A percentile compares a stretch with the other conserved stretches of the same genome.
phyloP scores from a whole-genome alignment of 1,140 invertebrate species.

The Melanaphis sacchari region DNA sequence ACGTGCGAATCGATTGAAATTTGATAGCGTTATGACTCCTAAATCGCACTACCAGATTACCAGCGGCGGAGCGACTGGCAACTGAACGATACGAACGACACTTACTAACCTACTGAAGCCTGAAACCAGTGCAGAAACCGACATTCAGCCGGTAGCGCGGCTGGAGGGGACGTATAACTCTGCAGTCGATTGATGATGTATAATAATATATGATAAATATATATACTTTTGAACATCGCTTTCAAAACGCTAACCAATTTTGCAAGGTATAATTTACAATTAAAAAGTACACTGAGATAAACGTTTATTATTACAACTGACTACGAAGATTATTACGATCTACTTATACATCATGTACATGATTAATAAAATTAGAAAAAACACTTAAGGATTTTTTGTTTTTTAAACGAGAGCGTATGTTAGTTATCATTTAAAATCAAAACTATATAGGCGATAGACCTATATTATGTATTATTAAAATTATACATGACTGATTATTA shows the following conservation, averaged over 20 bases:
- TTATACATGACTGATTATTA: background rate
- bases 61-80: constrained; percentile 6
- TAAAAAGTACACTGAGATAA: background rate
- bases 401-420: background rate
- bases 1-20: constrained; percentile 8
- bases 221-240: constrained; percentile 8
- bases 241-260: constrained; percentile 35
- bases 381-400: background rate
- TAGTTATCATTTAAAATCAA: background rate
- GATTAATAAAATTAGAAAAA: background rate
- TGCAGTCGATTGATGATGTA: background rate
- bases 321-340: no score
- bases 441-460: background rate
- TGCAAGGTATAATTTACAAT: background rate
- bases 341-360: background rate
- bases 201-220: background rate
- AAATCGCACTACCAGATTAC: background rate
- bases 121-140: constrained; percentile 54
- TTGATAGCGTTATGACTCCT: background rate
- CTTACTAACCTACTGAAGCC: constrained; percentile 58
- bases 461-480: background rate
- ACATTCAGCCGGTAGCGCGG: constrained; percentile 27
- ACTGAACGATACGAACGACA: constrained; percentile 27
- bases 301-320: background rate
- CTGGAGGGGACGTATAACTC: constrained; percentile 42